Evolutionary conservation across 2,797 vertebrate species (phyloP).

Genomic region (Myripristis jacobus): DNA sequence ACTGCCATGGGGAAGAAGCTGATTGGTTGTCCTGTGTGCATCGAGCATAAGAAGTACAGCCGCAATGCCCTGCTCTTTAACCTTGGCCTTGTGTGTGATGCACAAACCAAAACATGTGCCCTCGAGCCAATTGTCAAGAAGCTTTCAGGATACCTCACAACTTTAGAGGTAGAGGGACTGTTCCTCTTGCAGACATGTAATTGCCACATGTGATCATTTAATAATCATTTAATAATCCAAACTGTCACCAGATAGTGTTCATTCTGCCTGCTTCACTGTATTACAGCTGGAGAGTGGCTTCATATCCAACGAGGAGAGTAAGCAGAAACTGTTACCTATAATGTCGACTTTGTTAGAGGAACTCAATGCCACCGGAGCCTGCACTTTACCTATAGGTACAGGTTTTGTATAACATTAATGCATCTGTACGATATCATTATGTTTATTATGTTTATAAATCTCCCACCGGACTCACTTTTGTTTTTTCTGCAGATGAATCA

Average conservation of each 20-base stretch:
- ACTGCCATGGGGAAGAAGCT: constrained; percentile 99
- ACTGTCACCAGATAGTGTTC: background rate
- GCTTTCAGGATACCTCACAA: constrained; percentile 96
- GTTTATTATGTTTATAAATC: no score
- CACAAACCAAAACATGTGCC: constrained; percentile 93
- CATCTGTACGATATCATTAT: background rate
- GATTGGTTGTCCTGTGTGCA: constrained; percentile 97
- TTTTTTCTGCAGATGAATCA: constrained; percentile 87
- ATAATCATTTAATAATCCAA: background rate
- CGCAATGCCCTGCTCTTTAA: constrained; percentile 97
- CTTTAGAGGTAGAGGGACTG: constrained; percentile 88
- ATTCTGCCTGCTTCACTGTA: constrained; percentile 18
- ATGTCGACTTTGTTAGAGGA: constrained; percentile 97
- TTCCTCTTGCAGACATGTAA: background rate
- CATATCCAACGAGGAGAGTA: constrained; percentile 97
- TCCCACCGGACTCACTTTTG: background rate
- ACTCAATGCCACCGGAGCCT: constrained; percentile 94
- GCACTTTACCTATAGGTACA: constrained; percentile 94
- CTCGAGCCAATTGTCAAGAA: constrained; percentile 98
- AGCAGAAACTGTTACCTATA: constrained; percentile 95
- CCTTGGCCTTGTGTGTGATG: constrained; percentile 95
- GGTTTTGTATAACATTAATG: constrained; percentile 8
- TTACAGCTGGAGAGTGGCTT: constrained; percentile 95
- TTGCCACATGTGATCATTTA: background rate
- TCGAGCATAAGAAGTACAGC: constrained; percentile 98